Conservation (phyloP, 2,888 invertebrate genomes). For the Dryomyza anilis region DNA sequence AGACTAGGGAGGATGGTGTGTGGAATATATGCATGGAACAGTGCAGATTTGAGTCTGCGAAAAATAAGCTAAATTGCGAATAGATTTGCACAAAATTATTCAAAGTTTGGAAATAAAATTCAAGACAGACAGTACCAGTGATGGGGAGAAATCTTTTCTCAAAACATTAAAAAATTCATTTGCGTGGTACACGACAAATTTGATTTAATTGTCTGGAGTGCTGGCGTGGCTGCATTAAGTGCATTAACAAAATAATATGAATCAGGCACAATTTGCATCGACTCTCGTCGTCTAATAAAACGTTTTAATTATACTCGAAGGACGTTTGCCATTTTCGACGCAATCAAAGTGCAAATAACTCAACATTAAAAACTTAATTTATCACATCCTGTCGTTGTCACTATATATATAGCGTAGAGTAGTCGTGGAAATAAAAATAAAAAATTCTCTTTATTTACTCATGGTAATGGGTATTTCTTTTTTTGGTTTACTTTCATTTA, state of each 20-base stretch:
- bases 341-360: conserved; percentile 33
- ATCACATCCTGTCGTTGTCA: not conserved
- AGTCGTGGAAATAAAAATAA: not conserved
- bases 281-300: not conserved
- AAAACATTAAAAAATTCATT: too few relatives aligned
- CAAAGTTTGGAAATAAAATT: too few relatives aligned
- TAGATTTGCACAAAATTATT: too few relatives aligned
- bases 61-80: not conserved
- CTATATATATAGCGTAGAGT: not conserved
- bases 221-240: too few relatives aligned
- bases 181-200: too few relatives aligned
- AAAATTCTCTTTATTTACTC: conserved; percentile 19
- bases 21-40: too few relatives aligned
- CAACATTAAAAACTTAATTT: conserved; percentile 34
- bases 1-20: not conserved
- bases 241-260: too few relatives aligned
- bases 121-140: too few relatives aligned
- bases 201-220: too few relatives aligned
- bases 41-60: conserved; percentile 1
- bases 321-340: conserved; percentile 1
- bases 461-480: too few relatives aligned
- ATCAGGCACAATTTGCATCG: not conserved
- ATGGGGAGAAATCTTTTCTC: too few relatives aligned
- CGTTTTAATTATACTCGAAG: conserved; percentile 7
- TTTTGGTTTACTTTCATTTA: too few relatives aligned